These are phyloP conservation scores for Leptothorax acervorum DNA, from an alignment of 2,888 invertebrate genomes.

Conservation along the genomic window DNA sequence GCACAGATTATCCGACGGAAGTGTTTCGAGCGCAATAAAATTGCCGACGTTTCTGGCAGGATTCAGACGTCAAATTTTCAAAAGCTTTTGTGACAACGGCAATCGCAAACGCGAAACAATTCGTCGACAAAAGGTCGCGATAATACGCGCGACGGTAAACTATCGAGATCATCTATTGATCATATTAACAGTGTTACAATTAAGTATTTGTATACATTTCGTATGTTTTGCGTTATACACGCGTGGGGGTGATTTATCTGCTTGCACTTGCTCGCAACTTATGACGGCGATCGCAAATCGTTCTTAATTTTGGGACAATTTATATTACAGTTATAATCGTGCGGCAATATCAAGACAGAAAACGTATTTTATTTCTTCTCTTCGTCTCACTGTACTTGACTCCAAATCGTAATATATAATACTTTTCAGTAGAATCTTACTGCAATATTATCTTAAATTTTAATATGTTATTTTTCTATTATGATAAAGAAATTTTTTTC, in stretches of 20 bases:
- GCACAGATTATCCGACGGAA: constrained; percentile 6
- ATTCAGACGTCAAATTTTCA: constrained; percentile 29
- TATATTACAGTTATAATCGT: constrained; percentile 58
- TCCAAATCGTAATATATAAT: neutral
- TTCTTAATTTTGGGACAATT: constrained; percentile 75
- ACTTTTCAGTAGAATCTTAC: neutral
- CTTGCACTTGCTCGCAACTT: constrained; percentile 69
- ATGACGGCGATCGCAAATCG: constrained; percentile 70
- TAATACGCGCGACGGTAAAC: neutral
- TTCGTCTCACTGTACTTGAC: neutral
- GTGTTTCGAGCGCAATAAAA: neutral
- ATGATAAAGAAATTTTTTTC: neutral
- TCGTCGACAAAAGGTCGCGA: constrained; percentile 23
- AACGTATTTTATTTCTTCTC: neutral
- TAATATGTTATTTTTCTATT: neutral
- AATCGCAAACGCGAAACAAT: neutral
- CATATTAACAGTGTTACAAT: constrained; percentile 67
- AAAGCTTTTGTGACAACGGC: neutral
- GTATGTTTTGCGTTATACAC: constrained; percentile 56
- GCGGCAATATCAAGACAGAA: constrained; percentile 56
- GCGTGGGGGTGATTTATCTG: constrained; percentile 73
- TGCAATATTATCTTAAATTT: neutral
- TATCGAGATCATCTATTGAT: constrained; percentile 66
- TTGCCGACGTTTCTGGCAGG: constrained; percentile 21
- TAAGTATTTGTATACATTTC: constrained; percentile 71